phyloP scores from a whole-genome alignment of 1,140 invertebrate species.

The Reticulitermes speratus region DNA sequence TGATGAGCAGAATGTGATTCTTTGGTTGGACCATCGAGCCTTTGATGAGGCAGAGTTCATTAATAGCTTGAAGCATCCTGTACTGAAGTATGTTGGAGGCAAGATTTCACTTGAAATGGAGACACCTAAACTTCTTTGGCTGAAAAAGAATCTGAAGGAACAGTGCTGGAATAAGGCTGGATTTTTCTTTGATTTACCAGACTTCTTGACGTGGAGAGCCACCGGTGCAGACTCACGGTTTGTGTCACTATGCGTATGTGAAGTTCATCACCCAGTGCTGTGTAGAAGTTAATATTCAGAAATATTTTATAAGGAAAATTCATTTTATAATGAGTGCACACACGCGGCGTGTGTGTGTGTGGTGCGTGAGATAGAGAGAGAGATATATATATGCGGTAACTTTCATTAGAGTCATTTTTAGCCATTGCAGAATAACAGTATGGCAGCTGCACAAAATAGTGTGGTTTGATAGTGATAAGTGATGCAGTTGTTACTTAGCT shows the following conservation, averaged over 20 bases:
- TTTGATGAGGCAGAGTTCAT: constrained; percentile 77
- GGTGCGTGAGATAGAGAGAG: too few relatives aligned
- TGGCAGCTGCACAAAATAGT: too few relatives aligned
- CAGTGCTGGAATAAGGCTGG: constrained; percentile 66
- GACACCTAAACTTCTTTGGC: constrained; percentile 92
- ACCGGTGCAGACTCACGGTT: constrained; percentile 71
- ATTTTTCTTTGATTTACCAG: constrained; percentile 88
- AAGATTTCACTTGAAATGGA: constrained; percentile 94
- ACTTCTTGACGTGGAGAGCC: constrained; percentile 92
- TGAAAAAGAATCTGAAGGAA: constrained; percentile 74
- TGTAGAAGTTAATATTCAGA: too few relatives aligned
- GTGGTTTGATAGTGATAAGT: too few relatives aligned
- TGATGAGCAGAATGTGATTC: constrained; percentile 80
- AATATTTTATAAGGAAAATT: too few relatives aligned
- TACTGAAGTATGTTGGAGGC: constrained; percentile 86
- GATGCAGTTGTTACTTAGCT: too few relatives aligned
- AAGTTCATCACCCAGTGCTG: too few relatives aligned
- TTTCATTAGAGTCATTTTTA: too few relatives aligned
- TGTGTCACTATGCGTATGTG: neutral
- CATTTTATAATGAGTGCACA: too few relatives aligned
- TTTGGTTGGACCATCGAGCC: constrained; percentile 98
- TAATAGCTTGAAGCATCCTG: constrained; percentile 71
- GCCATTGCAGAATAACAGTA: too few relatives aligned
- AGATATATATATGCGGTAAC: too few relatives aligned
- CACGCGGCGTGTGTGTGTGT: too few relatives aligned